Evolutionary conservation across 2,888 invertebrate genomes (phyloP), one percentile per base, ranked within the genome.

Genomic region (Orthonevra nobilis): DNA sequence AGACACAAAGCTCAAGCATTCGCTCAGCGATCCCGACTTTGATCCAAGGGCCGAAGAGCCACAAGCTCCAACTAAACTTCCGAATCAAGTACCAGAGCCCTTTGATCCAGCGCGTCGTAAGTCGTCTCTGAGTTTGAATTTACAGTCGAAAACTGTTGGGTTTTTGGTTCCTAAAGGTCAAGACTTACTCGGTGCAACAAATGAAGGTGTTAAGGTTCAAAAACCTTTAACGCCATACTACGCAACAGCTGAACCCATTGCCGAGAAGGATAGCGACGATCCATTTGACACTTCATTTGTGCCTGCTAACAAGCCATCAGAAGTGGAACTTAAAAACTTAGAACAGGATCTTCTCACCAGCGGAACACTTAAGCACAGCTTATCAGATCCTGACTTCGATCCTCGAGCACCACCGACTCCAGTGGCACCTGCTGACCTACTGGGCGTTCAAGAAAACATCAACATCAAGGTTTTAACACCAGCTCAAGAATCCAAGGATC

Each of bases 261-360:
- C 79, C 32, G 90, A 90, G 83, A 89, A 90, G 82, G 91, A 92
- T 66, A 86, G 89, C 3, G 88, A 89, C 23, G 96, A 96, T 90
- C 96, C 96, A 0, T 97, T 97, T 86, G 97, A 97, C 85, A 97
- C 97, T 0, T 94, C 96, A 0, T 94, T 95, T 85, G 95, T 95
- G 0, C 90, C 90, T 34, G 93, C 94, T 84, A 92, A 94, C 40
- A 90, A 92, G 54, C 95, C 95, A 1, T 93, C 95, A 1, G 93
- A 92, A 87, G 93, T 95, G 4, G 96, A 96, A 86, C 86, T 96
- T 5, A 94, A 94, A 85, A 89, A 95, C 52, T 85, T 96, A 19
- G 95, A 95, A 82, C 93, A 92, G 84, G 95, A 95, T 89, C 93
- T 85, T 90, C 92, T 86, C 86, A 88, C 83, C 89, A 91, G 83